Conservation (phyloP, 2,113 vertebrate genomes). For the Uria lomvia region DNA sequence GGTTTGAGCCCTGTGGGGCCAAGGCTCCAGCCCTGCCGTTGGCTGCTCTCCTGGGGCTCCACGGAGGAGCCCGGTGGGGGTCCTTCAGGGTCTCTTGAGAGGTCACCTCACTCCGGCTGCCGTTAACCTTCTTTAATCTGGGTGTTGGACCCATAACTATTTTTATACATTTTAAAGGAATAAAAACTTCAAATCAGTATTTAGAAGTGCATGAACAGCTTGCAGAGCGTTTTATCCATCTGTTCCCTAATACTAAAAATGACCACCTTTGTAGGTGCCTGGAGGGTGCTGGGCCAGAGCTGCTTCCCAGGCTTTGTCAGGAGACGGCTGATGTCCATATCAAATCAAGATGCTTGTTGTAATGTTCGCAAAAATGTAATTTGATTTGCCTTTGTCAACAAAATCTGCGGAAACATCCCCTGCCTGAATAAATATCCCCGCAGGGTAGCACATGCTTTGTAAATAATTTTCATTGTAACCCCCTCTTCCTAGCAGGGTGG, state of each 20-base stretch:
- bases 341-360: slow-evolving; percentile 17
- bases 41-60: neutral
- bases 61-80: neutral
- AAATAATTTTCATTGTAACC: slow-evolving; percentile 71
- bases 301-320: slow-evolving; percentile 16
- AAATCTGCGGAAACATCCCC: slow-evolving; percentile 45
- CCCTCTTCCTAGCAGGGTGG: slow-evolving; percentile 50
- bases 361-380: slow-evolving; percentile 31
- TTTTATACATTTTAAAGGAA: neutral
- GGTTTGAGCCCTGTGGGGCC: neutral
- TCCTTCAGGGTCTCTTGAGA: neutral
- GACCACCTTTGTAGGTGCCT: neutral
- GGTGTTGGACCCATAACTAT: rapidly evolving
- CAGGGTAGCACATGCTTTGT: slow-evolving; percentile 68
- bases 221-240: neutral
- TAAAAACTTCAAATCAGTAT: neutral
- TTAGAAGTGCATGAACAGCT: neutral
- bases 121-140: neutral
- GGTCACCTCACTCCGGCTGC: neutral
- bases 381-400: slow-evolving; percentile 72
- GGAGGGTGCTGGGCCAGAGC: neutral
- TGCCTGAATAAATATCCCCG: slow-evolving; percentile 63
- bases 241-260: neutral
- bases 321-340: slow-evolving; percentile 24
- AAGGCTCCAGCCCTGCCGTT: neutral